These are phyloP conservation scores for Grapholita molesta DNA, from an alignment of 1,140 invertebrate species.

Conservation along the genomic window DNA sequence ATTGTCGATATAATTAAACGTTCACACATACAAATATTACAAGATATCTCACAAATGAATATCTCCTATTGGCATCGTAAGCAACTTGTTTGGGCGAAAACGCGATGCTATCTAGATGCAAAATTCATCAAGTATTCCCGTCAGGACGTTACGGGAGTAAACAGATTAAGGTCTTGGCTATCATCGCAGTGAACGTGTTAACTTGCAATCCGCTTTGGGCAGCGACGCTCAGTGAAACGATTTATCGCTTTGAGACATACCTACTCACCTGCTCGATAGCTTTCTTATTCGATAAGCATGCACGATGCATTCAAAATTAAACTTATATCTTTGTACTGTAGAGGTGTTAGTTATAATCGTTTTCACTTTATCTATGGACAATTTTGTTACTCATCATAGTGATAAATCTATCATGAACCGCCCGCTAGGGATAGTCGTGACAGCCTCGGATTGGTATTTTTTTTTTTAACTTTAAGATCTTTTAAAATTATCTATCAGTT, in stretches of 20 bases:
- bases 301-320: neutral
- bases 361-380: too few relatives aligned
- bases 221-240: neutral
- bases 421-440: too few relatives aligned
- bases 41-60: neutral
- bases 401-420: too few relatives aligned
- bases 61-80: neutral
- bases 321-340: neutral
- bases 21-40: too few relatives aligned
- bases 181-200: neutral
- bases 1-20: too few relatives aligned
- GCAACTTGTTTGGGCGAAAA: neutral
- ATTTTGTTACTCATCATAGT: too few relatives aligned
- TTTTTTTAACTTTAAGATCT: too few relatives aligned
- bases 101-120: neutral
- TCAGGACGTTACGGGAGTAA: neutral
- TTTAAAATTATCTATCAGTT: constrained; percentile 42
- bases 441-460: too few relatives aligned
- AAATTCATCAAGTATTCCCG: neutral
- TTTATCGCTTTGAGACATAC: neutral
- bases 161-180: neutral
- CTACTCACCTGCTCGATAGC: too few relatives aligned
- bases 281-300: neutral
- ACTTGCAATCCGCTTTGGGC: neutral
- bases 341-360: neutral